Conservation (phyloP, 2,113 vertebrate genomes). For the Cairina moschata region DNA sequence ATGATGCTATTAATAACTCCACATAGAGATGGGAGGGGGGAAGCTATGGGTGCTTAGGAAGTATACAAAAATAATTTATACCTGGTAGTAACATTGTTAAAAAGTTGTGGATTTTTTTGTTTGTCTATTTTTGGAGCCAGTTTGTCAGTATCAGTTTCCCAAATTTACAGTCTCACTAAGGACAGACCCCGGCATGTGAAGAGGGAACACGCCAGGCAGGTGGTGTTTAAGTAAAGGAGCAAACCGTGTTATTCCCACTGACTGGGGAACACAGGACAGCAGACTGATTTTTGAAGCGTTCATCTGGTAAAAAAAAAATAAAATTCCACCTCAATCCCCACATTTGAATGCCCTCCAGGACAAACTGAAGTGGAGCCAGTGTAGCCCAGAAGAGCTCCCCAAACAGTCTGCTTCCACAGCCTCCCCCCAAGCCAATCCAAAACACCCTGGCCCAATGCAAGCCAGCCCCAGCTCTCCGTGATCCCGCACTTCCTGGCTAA, state of each 20-base stretch:
- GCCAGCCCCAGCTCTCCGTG: not conserved
- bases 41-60: not conserved
- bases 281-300: not conserved
- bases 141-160: not conserved
- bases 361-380: not conserved
- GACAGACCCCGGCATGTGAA: not conserved
- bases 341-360: not conserved
- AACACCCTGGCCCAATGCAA: not conserved
- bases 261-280: not conserved
- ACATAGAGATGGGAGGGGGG: not conserved
- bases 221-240: not conserved
- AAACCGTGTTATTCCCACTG: not conserved
- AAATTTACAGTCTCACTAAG: not conserved
- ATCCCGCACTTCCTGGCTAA: not conserved
- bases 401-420: not conserved
- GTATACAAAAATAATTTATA: not conserved
- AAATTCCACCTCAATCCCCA: not conserved
- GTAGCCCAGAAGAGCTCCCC: not conserved
- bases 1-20: not conserved
- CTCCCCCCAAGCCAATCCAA: not conserved
- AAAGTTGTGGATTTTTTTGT: not conserved
- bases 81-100: not conserved
- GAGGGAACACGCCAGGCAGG: not conserved
- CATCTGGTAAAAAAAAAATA: not conserved
- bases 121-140: too few species aligned